Evolutionary conservation across 2,888 invertebrate genomes (phyloP), one percentile per base, ranked within the genome.

Genomic region (Zeuzera pyrina): DNA sequence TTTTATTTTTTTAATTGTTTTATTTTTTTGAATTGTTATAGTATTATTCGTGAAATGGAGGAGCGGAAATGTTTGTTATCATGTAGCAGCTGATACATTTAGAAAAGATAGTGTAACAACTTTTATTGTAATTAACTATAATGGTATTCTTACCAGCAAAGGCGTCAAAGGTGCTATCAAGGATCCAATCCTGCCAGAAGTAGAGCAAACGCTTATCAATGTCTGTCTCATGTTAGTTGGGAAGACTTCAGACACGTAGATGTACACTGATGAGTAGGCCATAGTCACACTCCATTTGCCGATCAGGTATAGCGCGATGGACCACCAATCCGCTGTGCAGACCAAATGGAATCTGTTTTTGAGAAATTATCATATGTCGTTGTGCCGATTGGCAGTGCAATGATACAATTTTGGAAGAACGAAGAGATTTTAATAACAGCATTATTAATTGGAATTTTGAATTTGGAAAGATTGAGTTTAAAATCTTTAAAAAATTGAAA

Each of bases 201-300:
- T 90, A 1, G 89, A 89, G 54, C 89, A 89, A 29, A 86, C 79
- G 31, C 88, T 89, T 60, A 90, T 86, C 27, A 89, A 65, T 0
- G 89, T 88, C 60, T 89, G 89, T 34, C 90, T 60, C 63, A 89
- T 77, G 36, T 86, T 86, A 0, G 90, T 90, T 1, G 90, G 90
- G 64, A 90, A 90, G 38, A 90, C 85, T 57, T 90, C 90, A 1
- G 89, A 87, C 12, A 89, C 89, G 62, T 89, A 87, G 47, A 90
- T 86, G 63, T 90, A 90, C 28, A 88, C 78, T 5, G 87, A 84
- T 15, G 87, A 86, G 62, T 90, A 90, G 1, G 90, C 86, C 30
- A 87, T 73, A 0, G 89, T 89, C 37, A 89, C 88, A 40, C 86
- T 87, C 71, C 87, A 88, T 57, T 90, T 90, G 23, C 89, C 89